Conservation (phyloP, 1,140 invertebrate species). For the Mizuhopecten yessoensis region DNA sequence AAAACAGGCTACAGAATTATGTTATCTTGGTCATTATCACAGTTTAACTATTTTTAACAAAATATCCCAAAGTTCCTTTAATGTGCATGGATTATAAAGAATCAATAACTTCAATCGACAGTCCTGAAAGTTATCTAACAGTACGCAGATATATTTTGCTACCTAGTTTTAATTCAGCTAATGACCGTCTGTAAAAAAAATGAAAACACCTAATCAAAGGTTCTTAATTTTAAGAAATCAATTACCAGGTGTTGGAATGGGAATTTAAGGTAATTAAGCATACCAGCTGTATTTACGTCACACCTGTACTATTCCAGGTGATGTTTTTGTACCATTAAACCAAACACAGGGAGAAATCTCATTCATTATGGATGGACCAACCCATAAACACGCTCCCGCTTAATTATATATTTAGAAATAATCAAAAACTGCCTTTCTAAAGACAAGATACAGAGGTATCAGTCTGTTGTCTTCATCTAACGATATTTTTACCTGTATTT, state of each 20-base stretch:
- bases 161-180: too few relatives aligned
- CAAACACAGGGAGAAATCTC: slow-evolving; percentile 9
- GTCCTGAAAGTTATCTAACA: too few relatives aligned
- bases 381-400: slow-evolving; percentile 6
- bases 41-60: too few relatives aligned
- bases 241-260: slow-evolving; percentile 9
- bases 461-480: neutral
- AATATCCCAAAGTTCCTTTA: too few relatives aligned
- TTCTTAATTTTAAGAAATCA: neutral
- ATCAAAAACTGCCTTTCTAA: neutral
- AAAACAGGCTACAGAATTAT: too few relatives aligned
- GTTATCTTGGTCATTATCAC: too few relatives aligned
- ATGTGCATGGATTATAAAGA: too few relatives aligned
- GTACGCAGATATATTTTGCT: too few relatives aligned
- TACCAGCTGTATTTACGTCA: neutral
- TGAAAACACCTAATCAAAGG: neutral
- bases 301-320: neutral
- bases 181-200: too few relatives aligned
- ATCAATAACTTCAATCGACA: too few relatives aligned
- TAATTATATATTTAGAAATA: slow-evolving; percentile 1
- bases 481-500: neutral
- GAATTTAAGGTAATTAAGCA: neutral
- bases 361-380: slow-evolving; percentile 12
- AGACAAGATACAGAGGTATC: neutral
- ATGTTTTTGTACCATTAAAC: slow-evolving; percentile 5